These are phyloP conservation scores for Melanotaenia trifasciata DNA, from an alignment of 2,797 vertebrate species.

Conservation along the genomic window DNA sequence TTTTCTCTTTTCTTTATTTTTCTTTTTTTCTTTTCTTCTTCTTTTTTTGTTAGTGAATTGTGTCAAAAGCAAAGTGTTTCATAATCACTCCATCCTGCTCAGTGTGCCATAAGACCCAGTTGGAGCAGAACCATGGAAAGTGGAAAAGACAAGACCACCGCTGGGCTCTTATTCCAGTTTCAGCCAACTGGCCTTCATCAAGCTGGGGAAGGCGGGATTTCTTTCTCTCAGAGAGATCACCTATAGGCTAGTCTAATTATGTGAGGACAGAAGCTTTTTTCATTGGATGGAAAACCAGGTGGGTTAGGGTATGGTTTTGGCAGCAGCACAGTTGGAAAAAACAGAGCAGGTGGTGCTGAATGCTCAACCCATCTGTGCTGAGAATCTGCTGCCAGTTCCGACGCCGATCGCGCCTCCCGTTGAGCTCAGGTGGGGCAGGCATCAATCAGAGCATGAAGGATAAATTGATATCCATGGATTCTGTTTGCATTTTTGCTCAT, in stretches of 20 bases:
- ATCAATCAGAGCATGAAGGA: constrained; percentile 76
- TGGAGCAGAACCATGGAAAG: constrained; percentile 60
- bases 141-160: constrained; percentile 62
- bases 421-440: constrained; percentile 66
- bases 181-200: constrained; percentile 44
- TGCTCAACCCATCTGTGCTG: constrained; percentile 76
- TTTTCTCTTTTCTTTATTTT: constrained; percentile 1
- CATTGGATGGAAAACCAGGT: constrained; percentile 64
- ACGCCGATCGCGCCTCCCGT: constrained; percentile 41
- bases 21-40: background rate
- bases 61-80: constrained; percentile 35
- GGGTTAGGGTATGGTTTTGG: constrained; percentile 57
- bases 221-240: constrained; percentile 8
- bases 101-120: constrained; percentile 53
- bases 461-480: constrained; percentile 56
- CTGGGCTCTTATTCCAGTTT: constrained; percentile 56
- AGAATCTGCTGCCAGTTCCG: constrained; percentile 67
- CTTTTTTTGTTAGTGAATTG: constrained; percentile 12
- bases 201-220: constrained; percentile 35
- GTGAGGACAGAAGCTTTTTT: constrained; percentile 14
- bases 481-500: constrained; percentile 7
- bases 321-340: constrained; percentile 64
- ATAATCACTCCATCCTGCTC: constrained; percentile 36
- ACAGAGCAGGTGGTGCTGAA: constrained; percentile 75
- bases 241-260: constrained; percentile 33